Conservation (phyloP, 2,888 invertebrate species). For the Dastarcus helophoroides region DNA sequence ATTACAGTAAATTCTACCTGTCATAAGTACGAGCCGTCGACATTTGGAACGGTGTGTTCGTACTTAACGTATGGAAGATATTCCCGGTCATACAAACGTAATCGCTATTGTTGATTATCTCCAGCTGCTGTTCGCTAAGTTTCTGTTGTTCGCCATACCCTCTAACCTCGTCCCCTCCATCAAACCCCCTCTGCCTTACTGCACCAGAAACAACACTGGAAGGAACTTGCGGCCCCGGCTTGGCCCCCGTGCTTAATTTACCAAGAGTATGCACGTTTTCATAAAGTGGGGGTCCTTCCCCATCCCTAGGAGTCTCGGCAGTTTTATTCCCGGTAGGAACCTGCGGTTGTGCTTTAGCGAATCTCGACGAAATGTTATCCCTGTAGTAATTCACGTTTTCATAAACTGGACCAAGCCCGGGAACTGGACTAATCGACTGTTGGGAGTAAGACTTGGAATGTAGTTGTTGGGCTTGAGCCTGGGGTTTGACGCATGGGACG, state of each 20-base stretch:
- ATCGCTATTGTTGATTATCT: slow-evolving; percentile 67
- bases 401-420: slow-evolving; percentile 45
- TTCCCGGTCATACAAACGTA: slow-evolving; percentile 79
- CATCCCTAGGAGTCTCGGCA: slow-evolving; percentile 32
- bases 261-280: slow-evolving; percentile 32
- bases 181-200: too few species aligned
- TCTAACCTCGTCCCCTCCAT: too few species aligned
- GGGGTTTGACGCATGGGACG: slow-evolving; percentile 36
- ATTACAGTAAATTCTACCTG: too few species aligned
- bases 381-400: slow-evolving; percentile 76
- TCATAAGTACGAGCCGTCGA: slow-evolving; percentile 34
- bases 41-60: slow-evolving; percentile 37
- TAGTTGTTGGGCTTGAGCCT: slow-evolving; percentile 25
- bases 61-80: slow-evolving; percentile 40
- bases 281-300: slow-evolving; percentile 44
- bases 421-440: slow-evolving; percentile 31
- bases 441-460: slow-evolving; percentile 46
- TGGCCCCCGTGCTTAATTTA: slow-evolving; percentile 26
- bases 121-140: too few species aligned
- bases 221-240: slow-evolving; percentile 36
- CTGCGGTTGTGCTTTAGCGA: slow-evolving; percentile 73
- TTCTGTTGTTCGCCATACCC: too few species aligned
- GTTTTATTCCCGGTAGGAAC: slow-evolving; percentile 49
- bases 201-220: slow-evolving; percentile 13
- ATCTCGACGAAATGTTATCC: slow-evolving; percentile 34